Evolutionary conservation across 2,797 vertebrate genomes (phyloP), one percentile per base, ranked within the genome.

Genomic region (Limnodromus scolopaceus): DNA sequence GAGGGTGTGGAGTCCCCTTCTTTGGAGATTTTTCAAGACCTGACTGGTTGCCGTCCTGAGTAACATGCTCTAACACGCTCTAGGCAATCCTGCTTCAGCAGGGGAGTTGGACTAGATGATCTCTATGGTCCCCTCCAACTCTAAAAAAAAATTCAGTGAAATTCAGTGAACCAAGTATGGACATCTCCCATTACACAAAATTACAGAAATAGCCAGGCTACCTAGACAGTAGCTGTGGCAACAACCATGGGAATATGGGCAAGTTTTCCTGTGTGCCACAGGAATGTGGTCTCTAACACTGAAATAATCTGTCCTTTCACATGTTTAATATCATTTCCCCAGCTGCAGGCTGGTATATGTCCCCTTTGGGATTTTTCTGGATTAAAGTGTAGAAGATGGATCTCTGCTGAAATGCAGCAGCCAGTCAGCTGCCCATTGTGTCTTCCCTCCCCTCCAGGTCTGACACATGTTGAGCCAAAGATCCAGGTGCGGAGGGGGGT

Each of bases 281-380:
- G 38, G 24, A 74, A 69, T 0, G 0, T n/a, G 43, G 4, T 48
- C 32, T 68, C 51, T 25, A 48, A 9, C 20, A 13, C 24, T 20
- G 39, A n/a, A 69, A 55, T 71, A 60, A 89, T 49, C 63, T 77
- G 11, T 1, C 18, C 72, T 90, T 68, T 61, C 58, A 38, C 2
- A 2, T 43, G 64, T 46, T 84, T 71, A 69, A 9, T n/a, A 71
- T 22, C 51, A 16, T 10, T 34, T 68, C 9, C n/a, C 28, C 30
- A 68, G 20, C 34, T 83, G 18, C 51, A 79, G n/a, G 25, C 8
- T 54, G 34, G 22, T 82, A 3, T 57, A 16, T 3, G 1, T 13
- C 2, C 18, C n/a, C 11, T 5, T 23, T 23, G 65, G 23, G 45
- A 19, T 9, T 24, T 72, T 89, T 48, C 38, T 10, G 30, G 23